A percentile compares a stretch with the other conserved stretches of the same genome.
These are phyloP conservation scores for Acutogordius australiensis DNA, from an alignment of 2,888 invertebrate species.

Conservation along the genomic window DNA sequence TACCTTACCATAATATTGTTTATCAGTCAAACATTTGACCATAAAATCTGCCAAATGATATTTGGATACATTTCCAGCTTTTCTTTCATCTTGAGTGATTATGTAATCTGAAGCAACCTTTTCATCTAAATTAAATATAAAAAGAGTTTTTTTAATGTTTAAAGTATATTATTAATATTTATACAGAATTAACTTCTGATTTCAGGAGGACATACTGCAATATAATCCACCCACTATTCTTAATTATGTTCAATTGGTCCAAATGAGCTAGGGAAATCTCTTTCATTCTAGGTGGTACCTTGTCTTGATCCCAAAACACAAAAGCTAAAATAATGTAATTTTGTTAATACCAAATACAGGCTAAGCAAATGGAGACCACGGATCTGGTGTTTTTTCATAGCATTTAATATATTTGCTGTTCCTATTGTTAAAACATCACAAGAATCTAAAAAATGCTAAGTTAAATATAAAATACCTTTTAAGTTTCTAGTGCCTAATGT, in stretches of 20 bases:
- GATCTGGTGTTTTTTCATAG: not conserved
- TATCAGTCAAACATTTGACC: not conserved
- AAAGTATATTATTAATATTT: not conserved
- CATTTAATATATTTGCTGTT: not conserved
- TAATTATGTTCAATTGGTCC: not conserved
- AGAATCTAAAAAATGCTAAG: no score
- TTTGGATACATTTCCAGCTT: not conserved
- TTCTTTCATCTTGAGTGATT: not conserved
- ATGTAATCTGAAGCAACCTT: not conserved
- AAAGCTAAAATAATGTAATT: not conserved
- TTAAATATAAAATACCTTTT: no score
- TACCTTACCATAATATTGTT: not conserved
- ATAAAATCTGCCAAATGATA: not conserved
- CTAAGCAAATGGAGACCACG: not conserved
- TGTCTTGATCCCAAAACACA: not conserved
- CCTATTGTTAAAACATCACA: not conserved
- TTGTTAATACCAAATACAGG: not conserved
- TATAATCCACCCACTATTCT: not conserved
- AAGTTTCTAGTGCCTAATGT: not conserved
- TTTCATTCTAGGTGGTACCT: not conserved
- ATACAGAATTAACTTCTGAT: not conserved
- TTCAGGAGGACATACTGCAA: not conserved
- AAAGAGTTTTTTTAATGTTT: no score
- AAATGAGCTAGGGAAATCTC: not conserved
- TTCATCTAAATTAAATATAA: no score